These are phyloP conservation scores for Adelges cooleyi DNA, from an alignment of 1,140 invertebrate genomes.

Conservation along the genomic window DNA sequence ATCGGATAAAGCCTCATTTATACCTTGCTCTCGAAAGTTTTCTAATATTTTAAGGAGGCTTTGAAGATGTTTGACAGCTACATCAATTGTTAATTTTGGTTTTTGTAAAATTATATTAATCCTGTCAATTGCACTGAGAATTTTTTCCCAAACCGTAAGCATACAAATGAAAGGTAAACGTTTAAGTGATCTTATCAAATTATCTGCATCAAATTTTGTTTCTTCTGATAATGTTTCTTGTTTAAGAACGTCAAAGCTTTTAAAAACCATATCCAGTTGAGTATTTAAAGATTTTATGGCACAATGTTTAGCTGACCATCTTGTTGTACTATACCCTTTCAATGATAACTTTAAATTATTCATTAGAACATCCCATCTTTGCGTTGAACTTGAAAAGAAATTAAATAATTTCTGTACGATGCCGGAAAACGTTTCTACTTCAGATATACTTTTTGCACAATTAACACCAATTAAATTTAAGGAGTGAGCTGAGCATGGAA, in stretches of 20 bases:
- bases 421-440: constrained; percentile 10
- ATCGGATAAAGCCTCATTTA: too few relatives aligned
- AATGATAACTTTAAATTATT: constrained; percentile 7
- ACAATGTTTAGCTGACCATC: not conserved
- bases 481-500: constrained; percentile 9
- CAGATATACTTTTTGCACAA: constrained; percentile 30
- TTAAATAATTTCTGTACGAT: constrained; percentile 9
- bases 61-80: too few relatives aligned
- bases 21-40: too few relatives aligned
- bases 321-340: not conserved
- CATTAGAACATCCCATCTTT: constrained; percentile 4
- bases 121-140: not conserved
- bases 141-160: constrained; percentile 9
- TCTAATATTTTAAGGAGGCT: too few relatives aligned
- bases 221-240: not conserved
- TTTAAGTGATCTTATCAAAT: constrained; percentile 16
- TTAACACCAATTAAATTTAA: constrained; percentile 14
- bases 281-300: not conserved
- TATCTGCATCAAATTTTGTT: constrained; percentile 1
- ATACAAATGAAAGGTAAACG: not conserved
- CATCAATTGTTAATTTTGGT: not conserved
- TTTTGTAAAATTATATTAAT: constrained; percentile 24
- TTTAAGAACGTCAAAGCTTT: not conserved
- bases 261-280: not conserved
- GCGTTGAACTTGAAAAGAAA: constrained; percentile 2